A percentile compares a stretch with the other conserved stretches of the same genome.
Evolutionary conservation across 2,888 invertebrate genomes (phyloP).

Genomic region (Cantharis nigra): DNA sequence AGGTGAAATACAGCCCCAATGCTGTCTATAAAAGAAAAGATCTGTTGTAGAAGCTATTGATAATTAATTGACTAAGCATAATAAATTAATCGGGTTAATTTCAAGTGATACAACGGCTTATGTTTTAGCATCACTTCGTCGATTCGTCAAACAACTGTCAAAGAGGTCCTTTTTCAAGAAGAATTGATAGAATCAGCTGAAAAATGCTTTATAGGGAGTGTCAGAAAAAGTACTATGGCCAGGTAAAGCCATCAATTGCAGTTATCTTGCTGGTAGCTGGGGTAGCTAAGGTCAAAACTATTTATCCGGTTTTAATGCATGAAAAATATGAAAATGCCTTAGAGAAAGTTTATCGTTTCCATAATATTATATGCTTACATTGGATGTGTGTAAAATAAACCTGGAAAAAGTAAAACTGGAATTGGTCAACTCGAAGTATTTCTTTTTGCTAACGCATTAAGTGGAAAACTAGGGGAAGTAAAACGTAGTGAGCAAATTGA

Average conservation of each 20-base stretch:
- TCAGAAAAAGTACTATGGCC: not conserved
- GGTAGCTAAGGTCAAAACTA: not conserved
- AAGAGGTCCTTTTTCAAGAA: not conserved
- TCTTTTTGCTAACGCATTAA: not conserved
- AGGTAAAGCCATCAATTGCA: not conserved
- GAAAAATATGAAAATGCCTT: not conserved
- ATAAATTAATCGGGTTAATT: no score
- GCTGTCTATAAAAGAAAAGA: no score
- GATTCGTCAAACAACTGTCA: not conserved
- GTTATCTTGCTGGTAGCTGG: not conserved
- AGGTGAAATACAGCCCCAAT: no score
- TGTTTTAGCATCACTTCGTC: not conserved
- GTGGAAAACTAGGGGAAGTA: not conserved
- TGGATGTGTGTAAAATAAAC: not conserved
- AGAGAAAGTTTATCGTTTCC: not conserved
- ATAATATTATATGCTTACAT: not conserved
- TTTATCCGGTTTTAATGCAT: not conserved
- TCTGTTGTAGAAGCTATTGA: no score
- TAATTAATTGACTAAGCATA: no score
- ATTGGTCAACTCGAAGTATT: not conserved
- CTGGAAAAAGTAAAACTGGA: not conserved
- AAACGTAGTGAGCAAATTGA: not conserved
- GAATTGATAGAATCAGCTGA: not conserved
- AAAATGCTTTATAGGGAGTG: not conserved
- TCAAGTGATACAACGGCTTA: no score